Evolutionary conservation across 1,140 invertebrate species (phyloP), one percentile per base, ranked within the genome.

Genomic region (Sogatella furcifera): DNA sequence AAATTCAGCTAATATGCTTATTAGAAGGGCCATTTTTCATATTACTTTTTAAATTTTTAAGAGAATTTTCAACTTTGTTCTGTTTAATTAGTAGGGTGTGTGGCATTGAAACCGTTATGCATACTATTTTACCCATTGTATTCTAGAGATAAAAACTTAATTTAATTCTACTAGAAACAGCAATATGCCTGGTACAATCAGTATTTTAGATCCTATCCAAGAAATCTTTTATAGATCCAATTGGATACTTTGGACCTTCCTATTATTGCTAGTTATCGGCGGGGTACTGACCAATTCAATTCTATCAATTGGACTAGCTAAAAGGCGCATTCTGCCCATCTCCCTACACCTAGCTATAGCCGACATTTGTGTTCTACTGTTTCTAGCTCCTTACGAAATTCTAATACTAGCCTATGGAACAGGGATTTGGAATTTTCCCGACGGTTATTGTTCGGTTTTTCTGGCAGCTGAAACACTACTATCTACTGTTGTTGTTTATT

Each of bases 311-410:
- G 53, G 43, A 15, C 21, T 60, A 5, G n/a, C 38, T 13, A 60
- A 41, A 49, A 60, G 43, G 38, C 43, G 41, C 2, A 55, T 38
- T 21, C 42, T 60, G 8, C 38, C 52, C 0, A 38, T 49, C 11
- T 22, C 15, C 11, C 28, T 60, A 5, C 52, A 54, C 34, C 34
- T 60, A 1, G 52, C 49, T 10, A 2, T 60, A 14, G 21, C 52
- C n/a, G 59, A 60, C 31, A 43, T 60, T 5, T 38, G 42, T 6
- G 41, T 53, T 15, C n/a, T 60, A 2, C 24, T 60, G 9, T 44
- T 60, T n/a, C 11, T 60, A 19, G 49, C 59, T 9, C 59, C 59
- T n/a, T 60, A 54, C 22, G 59, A 60, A 55, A 60, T 60, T 13
- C 17, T 53, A 24, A 22, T 60, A n/a, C 52, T 60, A 19, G 14